Evolutionary conservation across 2,113 vertebrate genomes (phyloP).

Genomic region (Turnix velox): DNA sequence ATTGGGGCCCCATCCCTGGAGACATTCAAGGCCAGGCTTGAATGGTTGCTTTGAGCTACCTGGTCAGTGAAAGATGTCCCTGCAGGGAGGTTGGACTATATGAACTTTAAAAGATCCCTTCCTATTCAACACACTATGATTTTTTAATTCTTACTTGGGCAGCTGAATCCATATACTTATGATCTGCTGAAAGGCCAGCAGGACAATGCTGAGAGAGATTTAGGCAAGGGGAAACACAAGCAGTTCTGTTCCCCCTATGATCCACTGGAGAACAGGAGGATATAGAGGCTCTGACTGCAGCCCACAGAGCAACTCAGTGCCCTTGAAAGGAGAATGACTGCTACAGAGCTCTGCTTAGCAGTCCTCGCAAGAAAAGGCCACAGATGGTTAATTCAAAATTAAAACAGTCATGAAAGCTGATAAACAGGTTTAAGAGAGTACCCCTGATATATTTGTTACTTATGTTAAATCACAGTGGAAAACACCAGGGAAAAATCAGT

Average conservation of each 20-base stretch:
- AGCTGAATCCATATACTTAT: background rate
- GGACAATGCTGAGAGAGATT: accelerated
- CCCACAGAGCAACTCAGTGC: background rate
- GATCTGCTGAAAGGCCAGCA: accelerated
- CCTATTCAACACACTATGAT: too few relatives aligned
- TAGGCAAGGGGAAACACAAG: background rate
- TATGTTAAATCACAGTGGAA: background rate
- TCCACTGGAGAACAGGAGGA: background rate
- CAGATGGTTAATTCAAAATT: background rate
- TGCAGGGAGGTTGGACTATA: too few relatives aligned
- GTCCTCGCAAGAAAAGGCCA: background rate
- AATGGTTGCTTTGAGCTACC: too few relatives aligned
- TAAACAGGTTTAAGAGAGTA: background rate
- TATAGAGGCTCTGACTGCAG: background rate
- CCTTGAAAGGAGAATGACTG: accelerated
- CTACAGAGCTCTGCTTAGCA: background rate
- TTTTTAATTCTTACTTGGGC: background rate
- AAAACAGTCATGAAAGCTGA: background rate
- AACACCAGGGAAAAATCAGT: background rate
- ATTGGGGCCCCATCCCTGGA: too few relatives aligned
- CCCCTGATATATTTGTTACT: background rate
- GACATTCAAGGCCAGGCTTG: too few relatives aligned
- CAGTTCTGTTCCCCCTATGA: background rate
- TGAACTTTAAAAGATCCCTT: too few relatives aligned
- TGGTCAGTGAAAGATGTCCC: too few relatives aligned